A percentile compares a stretch with the other conserved stretches of the same genome.
These are phyloP conservation scores for Clusia tigrina DNA, from an alignment of 2,888 invertebrate genomes.

Conservation along the genomic window DNA sequence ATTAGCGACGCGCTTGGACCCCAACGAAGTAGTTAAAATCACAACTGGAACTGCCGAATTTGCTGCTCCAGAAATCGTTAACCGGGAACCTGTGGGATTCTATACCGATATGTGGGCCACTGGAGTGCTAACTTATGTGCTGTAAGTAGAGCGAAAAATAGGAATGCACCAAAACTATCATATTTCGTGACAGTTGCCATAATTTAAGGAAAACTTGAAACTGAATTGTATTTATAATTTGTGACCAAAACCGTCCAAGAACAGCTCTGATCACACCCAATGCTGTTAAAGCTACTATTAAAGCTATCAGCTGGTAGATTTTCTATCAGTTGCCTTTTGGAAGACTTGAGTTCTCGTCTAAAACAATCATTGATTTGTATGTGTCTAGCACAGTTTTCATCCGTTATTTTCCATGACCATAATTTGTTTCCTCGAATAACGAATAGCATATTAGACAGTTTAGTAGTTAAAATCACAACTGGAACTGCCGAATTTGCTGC, in stretches of 20 bases:
- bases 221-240: no score
- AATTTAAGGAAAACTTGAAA: no score
- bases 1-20: constrained; percentile 96
- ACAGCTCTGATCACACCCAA: not conserved
- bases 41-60: constrained; percentile 99
- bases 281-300: no score
- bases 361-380: no score
- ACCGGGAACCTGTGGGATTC: constrained; percentile 98
- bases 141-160: no score
- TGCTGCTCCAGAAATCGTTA: constrained; percentile 99
- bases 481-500: constrained; percentile 99
- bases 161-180: not conserved
- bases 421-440: no score
- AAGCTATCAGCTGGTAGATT: no score
- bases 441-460: no score
- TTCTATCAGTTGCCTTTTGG: no score
- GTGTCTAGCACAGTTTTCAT: no score
- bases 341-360: no score
- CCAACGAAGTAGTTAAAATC: constrained; percentile 98
- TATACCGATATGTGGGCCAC: constrained; percentile 99
- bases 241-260: not conserved
- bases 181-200: not conserved
- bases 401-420: no score
- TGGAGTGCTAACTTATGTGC: constrained; percentile 96
- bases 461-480: constrained; percentile 98